Conservation (phyloP, 1,140 invertebrate genomes). For the Ptiloglossa arizonensis region DNA sequence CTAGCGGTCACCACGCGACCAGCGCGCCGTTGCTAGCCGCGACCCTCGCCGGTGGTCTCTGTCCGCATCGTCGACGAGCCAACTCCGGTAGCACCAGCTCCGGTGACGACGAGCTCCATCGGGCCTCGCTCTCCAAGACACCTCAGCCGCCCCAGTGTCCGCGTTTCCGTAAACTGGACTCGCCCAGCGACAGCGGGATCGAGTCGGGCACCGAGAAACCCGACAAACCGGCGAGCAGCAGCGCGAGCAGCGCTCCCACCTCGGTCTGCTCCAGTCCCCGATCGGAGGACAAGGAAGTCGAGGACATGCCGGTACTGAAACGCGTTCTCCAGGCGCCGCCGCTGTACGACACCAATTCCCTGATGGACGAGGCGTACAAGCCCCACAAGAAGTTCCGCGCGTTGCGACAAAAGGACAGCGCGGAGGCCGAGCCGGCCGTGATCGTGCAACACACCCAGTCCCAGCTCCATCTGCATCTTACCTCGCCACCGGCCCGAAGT, state of each 20-base stretch:
- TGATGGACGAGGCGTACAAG: slow-evolving; percentile 97
- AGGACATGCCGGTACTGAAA: slow-evolving; percentile 96
- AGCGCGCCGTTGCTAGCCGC: slow-evolving; percentile 89
- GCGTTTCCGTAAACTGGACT: slow-evolving; percentile 91
- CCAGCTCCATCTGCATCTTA: slow-evolving; percentile 82
- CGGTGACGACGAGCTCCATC: slow-evolving; percentile 89
- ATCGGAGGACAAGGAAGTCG: slow-evolving; percentile 92
- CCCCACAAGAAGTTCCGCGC: slow-evolving; percentile 97
- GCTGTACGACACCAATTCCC: slow-evolving; percentile 91
- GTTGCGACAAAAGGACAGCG: slow-evolving; percentile 88
- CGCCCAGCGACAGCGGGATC: slow-evolving; percentile 95
- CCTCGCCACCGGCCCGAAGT: slow-evolving; percentile 74
- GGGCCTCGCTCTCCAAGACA: slow-evolving; percentile 83
- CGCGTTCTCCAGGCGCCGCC: slow-evolving; percentile 95
- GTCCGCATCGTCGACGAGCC: slow-evolving; percentile 87
- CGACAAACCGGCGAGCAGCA: slow-evolving; percentile 86
- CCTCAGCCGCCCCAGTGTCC: slow-evolving; percentile 81
- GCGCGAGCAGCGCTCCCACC: slow-evolving; percentile 87
- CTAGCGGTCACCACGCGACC: slow-evolving; percentile 81
- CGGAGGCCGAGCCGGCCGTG: slow-evolving; percentile 86
- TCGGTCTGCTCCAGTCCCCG: slow-evolving; percentile 92
- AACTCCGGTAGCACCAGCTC: slow-evolving; percentile 89
- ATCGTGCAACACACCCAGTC: slow-evolving; percentile 76
- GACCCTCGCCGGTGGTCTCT: slow-evolving; percentile 87
- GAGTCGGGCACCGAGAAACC: slow-evolving; percentile 94